These are phyloP conservation scores for Agelastica alni DNA, from an alignment of 2,888 invertebrate genomes.

Conservation along the genomic window DNA sequence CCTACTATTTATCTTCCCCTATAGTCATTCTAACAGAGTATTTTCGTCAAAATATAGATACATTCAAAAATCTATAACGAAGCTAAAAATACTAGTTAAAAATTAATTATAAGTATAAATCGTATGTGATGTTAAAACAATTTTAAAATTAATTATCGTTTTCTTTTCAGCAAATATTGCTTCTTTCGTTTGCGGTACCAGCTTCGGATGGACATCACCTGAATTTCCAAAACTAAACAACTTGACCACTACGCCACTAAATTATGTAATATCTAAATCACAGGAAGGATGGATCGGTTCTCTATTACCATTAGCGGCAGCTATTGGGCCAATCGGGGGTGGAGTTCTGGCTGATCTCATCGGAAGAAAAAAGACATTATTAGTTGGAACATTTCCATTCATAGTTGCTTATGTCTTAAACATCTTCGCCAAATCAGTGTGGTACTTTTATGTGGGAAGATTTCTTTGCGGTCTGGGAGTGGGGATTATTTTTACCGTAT, in stretches of 20 bases:
- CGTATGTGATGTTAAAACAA: too few relatives aligned
- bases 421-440: conserved; percentile 45
- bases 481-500: conserved; percentile 72
- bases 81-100: too few relatives aligned
- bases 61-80: too few relatives aligned
- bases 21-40: too few relatives aligned
- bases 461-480: conserved; percentile 66
- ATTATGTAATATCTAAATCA: conserved; percentile 41
- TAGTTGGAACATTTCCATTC: conserved; percentile 69
- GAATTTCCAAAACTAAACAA: conserved; percentile 50
- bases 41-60: too few relatives aligned
- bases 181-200: conserved; percentile 56
- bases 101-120: too few relatives aligned
- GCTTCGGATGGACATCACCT: conserved; percentile 59
- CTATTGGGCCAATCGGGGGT: conserved; percentile 70
- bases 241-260: conserved; percentile 48
- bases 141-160: too few relatives aligned
- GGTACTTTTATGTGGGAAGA: conserved; percentile 53
- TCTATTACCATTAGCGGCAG: conserved; percentile 59
- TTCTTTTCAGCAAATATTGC: conserved; percentile 58
- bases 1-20: too few relatives aligned
- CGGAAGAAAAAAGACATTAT: conserved; percentile 71
- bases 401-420: conserved; percentile 69
- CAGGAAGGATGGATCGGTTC: conserved; percentile 63
- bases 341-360: conserved; percentile 69